Conservation (phyloP, 2,797 vertebrate species). For the Gobionotothen gibberifrons region DNA sequence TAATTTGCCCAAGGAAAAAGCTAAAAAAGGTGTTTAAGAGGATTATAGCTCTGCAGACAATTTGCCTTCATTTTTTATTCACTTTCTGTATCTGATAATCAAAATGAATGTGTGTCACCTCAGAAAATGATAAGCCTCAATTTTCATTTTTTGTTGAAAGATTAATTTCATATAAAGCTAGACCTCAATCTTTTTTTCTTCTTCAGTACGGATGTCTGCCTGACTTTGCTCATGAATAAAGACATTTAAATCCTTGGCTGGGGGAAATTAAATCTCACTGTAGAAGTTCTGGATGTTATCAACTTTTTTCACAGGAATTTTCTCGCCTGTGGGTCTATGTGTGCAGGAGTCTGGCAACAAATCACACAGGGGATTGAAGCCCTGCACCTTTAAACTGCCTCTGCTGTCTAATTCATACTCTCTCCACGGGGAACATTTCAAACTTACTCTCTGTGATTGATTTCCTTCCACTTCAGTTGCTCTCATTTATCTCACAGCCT, state of each 20-base stretch:
- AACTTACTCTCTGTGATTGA: constrained; percentile 61
- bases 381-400: constrained; percentile 48
- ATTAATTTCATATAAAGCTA: constrained; percentile 37
- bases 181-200: constrained; percentile 26
- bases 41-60: constrained; percentile 35
- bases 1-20: constrained; percentile 31
- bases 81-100: constrained; percentile 45
- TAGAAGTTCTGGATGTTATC: constrained; percentile 58
- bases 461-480: constrained; percentile 53
- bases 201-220: constrained; percentile 27
- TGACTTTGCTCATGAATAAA: constrained; percentile 59
- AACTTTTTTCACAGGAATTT: constrained; percentile 45
- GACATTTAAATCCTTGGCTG: constrained; percentile 55
- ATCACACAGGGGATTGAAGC: constrained; percentile 36
- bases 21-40: constrained; percentile 37
- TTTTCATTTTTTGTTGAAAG: constrained; percentile 53
- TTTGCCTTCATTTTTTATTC: constrained; percentile 32
- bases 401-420: constrained; percentile 58
- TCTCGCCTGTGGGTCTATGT: constrained; percentile 33
- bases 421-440: constrained; percentile 60
- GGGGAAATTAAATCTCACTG: constrained; percentile 61
- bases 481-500: constrained; percentile 54
- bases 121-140: constrained; percentile 47
- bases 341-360: constrained; percentile 46
- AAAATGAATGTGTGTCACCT: constrained; percentile 43